These are phyloP conservation scores for Pangasius macronema DNA, from an alignment of 2,797 vertebrate species.

Conservation along the genomic window DNA sequence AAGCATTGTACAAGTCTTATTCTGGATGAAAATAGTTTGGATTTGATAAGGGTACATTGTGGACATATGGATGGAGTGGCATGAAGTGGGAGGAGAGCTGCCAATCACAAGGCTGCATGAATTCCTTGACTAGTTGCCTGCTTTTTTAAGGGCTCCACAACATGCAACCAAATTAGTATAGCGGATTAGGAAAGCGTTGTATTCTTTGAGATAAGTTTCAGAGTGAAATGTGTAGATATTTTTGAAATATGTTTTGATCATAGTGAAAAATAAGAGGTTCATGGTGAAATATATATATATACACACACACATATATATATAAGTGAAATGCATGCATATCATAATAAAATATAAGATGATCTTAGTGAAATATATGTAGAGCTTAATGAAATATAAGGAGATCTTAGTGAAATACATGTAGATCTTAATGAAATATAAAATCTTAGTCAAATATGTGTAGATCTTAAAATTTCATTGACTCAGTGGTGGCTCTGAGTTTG, in stretches of 20 bases:
- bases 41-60: constrained; percentile 51
- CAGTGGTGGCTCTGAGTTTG: background rate
- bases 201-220: background rate
- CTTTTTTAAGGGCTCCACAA: constrained; percentile 24
- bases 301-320: too few species aligned
- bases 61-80: constrained; percentile 48
- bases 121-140: constrained; percentile 41
- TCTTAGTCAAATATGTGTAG: background rate
- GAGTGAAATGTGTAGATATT: background rate
- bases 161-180: background rate
- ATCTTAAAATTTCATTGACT: background rate
- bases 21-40: constrained; percentile 55
- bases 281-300: background rate
- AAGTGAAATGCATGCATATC: too few species aligned
- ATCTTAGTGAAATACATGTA: background rate
- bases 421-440: background rate
- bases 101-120: constrained; percentile 43
- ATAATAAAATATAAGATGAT: too few species aligned
- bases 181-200: background rate
- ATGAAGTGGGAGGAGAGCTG: constrained; percentile 40
- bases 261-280: too few species aligned
- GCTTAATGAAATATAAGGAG: too few species aligned
- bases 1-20: constrained; percentile 48
- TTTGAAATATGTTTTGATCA: background rate
- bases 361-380: background rate